Conservation (phyloP, 2,113 vertebrate species). For the Pardalotus punctatus region DNA sequence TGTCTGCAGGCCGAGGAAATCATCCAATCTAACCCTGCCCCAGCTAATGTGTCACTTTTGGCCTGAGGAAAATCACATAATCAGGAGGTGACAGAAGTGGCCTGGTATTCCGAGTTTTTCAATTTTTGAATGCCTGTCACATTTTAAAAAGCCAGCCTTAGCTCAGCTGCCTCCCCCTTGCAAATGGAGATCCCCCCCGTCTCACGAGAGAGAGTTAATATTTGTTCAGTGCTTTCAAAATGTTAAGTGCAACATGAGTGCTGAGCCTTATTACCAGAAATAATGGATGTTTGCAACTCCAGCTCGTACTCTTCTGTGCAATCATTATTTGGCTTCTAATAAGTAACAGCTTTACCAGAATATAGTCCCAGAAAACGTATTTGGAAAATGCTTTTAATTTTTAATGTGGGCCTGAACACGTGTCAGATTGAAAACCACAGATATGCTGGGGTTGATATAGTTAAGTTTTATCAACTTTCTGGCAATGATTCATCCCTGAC, state of each 20-base stretch:
- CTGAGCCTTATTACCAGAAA: conserved; percentile 1
- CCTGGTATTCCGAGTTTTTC: not conserved
- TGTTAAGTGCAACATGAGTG: conserved; percentile 32
- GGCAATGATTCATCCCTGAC: not conserved
- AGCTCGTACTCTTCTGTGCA: not conserved
- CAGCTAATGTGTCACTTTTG: not conserved
- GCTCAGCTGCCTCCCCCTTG: not conserved
- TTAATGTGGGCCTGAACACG: not conserved
- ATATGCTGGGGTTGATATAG: not conserved
- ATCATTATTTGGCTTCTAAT: conserved; percentile 10
- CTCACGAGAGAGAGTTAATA: conserved; percentile 27
- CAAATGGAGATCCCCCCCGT: not conserved
- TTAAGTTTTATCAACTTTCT: not conserved
- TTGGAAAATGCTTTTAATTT: not conserved
- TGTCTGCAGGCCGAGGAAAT: not conserved
- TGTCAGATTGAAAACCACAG: not conserved
- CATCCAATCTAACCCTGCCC: not conserved
- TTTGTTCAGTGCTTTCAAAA: conserved; percentile 47
- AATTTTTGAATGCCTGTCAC: not conserved
- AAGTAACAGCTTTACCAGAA: not conserved
- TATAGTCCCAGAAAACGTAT: not conserved
- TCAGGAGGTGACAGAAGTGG: not conserved
- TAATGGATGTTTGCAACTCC: conserved; percentile 34
- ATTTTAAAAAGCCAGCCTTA: not conserved
- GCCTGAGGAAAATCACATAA: conserved; percentile 31